Evolutionary conservation across 2,888 invertebrate genomes (phyloP).

Genomic region (Tiliacea aurago): DNA sequence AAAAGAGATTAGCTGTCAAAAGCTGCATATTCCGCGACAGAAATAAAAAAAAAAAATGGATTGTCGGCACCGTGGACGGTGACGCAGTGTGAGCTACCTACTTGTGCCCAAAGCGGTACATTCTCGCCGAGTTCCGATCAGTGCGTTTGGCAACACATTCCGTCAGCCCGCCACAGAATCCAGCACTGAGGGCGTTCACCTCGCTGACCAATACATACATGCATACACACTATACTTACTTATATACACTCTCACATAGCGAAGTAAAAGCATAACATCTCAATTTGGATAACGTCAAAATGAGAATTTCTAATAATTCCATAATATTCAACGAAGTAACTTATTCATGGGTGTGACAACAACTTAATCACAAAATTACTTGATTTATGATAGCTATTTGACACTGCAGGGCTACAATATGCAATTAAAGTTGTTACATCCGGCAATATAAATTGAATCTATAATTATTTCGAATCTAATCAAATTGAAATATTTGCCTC

Average conservation of each 20-base stretch:
- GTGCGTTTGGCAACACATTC: slow-evolving; percentile 89
- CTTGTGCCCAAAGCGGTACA: slow-evolving; percentile 78
- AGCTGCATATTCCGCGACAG: slow-evolving; percentile 44
- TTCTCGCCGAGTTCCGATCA: slow-evolving; percentile 84
- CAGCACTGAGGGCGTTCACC: slow-evolving; percentile 84
- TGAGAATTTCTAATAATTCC: slow-evolving; percentile 35
- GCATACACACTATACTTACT: slow-evolving; percentile 60
- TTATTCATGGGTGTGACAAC: slow-evolving; percentile 19
- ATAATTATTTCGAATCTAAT: slow-evolving; percentile 6
- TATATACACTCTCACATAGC: slow-evolving; percentile 58
- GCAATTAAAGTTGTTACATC: slow-evolving; percentile 7
- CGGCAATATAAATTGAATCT: slow-evolving; percentile 4
- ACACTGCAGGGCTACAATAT: slow-evolving; percentile 12
- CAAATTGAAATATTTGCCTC: slow-evolving; percentile 7
- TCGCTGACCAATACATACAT: slow-evolving; percentile 72
- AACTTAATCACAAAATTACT: slow-evolving; percentile 14
- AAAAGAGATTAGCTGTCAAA: slow-evolving; percentile 61
- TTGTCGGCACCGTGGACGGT: slow-evolving; percentile 45
- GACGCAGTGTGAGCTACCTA: slow-evolving; percentile 69
- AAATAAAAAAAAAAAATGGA: slow-evolving; percentile 51
- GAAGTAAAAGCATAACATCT: slow-evolving; percentile 55
- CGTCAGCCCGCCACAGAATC: slow-evolving; percentile 82
- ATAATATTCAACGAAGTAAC: slow-evolving; percentile 11
- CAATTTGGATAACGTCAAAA: slow-evolving; percentile 47
- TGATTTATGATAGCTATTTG: slow-evolving; percentile 29